Base-by-base conservation (phyloP, 2,797 vertebrate species). In the Chaetophractus vellerosus region DNA sequence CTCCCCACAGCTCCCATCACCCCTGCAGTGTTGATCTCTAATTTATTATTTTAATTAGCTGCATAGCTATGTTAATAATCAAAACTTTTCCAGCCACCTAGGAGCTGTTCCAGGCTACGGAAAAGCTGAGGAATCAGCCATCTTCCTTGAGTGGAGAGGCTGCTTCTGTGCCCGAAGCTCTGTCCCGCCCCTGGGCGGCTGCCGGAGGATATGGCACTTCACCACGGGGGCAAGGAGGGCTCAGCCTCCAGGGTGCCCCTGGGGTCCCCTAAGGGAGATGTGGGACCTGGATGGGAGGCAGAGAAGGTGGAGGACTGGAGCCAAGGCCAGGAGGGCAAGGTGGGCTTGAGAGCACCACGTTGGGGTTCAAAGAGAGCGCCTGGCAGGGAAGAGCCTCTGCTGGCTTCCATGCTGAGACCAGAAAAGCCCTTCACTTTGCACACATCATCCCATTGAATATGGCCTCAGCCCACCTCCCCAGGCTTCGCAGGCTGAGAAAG, bases 1-100 rank as follows among this genome's bases (percentile, higher is more conserved):
- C 59, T 88, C 76, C 78, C 50, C 83, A 21, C 7, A 57, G 82
- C 74, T 93, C 88, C 93, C 61, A 18, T 75, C 81, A 59, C 24
- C 80, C 84, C 50, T 57, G 55, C 66, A 64, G 9, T 88, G 78
- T 84, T 87, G 87, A 78, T 88, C 59, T 95, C 64, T 94, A 96
- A 95, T 94, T 96, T 97, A 97, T 95, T 96, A 94, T 96, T 97
- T 97, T 97, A 97, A 97, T 97, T 96, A 96, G 94, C 81, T 88
- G 69, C 91, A 88, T 93, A 87, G 48, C 93, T 96, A 31, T 96
- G 93, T 80, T 95, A 84, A 91, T 93, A 74, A 97, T 95, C 75
- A 94, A 95, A 92, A 82, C 81, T 83, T 94, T 80, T 55, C 91
- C 92, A 76, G 2, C 86, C 94, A 94, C 83, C 91, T 89, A 81